Evolutionary conservation across 2,888 invertebrate species (phyloP), one percentile per base, ranked within the genome.

Genomic region (Tricholauxania praeusta): DNA sequence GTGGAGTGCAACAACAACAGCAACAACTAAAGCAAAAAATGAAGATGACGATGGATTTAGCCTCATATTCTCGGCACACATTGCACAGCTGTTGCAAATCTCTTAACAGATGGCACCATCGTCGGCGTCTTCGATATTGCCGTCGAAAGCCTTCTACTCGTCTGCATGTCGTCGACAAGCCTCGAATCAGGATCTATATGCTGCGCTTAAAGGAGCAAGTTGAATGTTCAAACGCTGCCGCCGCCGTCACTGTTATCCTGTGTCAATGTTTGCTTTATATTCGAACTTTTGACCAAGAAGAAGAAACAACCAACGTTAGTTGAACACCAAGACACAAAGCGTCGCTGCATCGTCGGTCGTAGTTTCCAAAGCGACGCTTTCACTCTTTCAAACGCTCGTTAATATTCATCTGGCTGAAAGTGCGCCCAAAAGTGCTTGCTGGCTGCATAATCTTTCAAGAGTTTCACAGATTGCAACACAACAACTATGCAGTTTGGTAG

Each of bases 221-320:
- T 60, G 59, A 69, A 51, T 59, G 68, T 51, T 59, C 47, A 49
- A 68, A 47, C 68, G 68, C 59, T 17, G 3, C 39, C 8, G 39
- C 39, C 8, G 39, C 39, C 39, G 39, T 5, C 32, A 72, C 72
- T 73, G 74, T 74, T 72, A 75, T 75, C 72, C 69, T 82, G 75
- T 83, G 82, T 82, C 84, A 84, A 84, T 84, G 82, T 84, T 84
- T 84, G 79, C 78, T 83, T 84, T 84, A 81, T 83, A 78, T 79
- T 80, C 63, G 73, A 72, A 69, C 60, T 69, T 69, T 48, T 69
- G 69, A 62, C 69, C 62, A 62, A 52, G 62, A 32, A 69, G 51
- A 19, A 69, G 55, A 47, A 32, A 67, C 19, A 57, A 67, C 48
- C 67, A 67, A 17, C 47, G 17, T 19, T 39, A 63, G 17, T 47